A percentile compares a stretch with the other conserved stretches of the same genome.
These are phyloP conservation scores for Pandemis cinnamomeana DNA, from an alignment of 2,888 invertebrate species.

Conservation along the genomic window DNA sequence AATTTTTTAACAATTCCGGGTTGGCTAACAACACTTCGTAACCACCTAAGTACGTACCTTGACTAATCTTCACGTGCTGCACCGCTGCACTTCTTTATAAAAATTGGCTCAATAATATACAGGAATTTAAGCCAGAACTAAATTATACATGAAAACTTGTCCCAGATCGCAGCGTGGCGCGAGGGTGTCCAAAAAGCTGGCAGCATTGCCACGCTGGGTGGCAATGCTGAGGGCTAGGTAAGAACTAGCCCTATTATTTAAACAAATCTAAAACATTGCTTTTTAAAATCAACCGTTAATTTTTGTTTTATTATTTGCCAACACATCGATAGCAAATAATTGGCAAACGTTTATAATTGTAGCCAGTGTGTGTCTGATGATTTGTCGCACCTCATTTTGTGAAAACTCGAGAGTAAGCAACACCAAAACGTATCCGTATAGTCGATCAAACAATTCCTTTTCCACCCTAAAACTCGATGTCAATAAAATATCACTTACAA, in stretches of 20 bases:
- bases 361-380: not conserved
- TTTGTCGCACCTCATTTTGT: constrained; percentile 2
- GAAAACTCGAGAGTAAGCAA: not conserved
- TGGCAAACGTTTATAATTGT: not conserved
- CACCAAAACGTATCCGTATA: not conserved
- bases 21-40: not conserved
- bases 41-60: not conserved
- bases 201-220: constrained; percentile 37
- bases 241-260: constrained; percentile 19
- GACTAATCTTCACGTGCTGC: not conserved
- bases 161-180: constrained; percentile 34
- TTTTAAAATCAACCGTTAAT: not conserved
- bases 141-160: constrained; percentile 19
- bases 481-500: too few species aligned
- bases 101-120: not conserved
- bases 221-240: constrained; percentile 39
- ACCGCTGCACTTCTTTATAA: not conserved
- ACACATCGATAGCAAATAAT: not conserved
- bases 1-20: constrained; percentile 2
- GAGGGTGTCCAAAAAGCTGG: constrained; percentile 40
- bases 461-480: too few species aligned
- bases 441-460: too few species aligned
- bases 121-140: not conserved
- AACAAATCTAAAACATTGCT: not conserved
- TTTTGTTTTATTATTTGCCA: not conserved